Percentiles rank a stretch among this genome's conserved stretches.
phyloP scores from a whole-genome alignment of 2,888 invertebrate genomes.

The Dolichopus griseipennis region DNA sequence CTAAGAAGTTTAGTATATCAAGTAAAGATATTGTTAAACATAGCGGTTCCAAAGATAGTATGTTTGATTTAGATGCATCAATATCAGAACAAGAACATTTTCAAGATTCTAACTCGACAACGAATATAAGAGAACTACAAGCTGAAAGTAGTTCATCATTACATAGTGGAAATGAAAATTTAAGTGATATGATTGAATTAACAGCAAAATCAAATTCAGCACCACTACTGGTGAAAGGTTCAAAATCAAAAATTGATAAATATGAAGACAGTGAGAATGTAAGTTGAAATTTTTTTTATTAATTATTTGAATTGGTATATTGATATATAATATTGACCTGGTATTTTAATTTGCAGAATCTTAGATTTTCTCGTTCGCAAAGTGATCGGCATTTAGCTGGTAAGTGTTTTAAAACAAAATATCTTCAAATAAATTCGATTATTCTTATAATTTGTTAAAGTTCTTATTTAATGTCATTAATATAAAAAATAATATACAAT shows the following conservation, averaged over 20 bases:
- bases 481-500: too few species aligned
- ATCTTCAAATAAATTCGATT: too few species aligned
- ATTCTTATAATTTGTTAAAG: too few species aligned
- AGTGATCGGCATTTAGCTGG: slow-evolving; percentile 45
- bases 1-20: slow-evolving; percentile 15
- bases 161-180: slow-evolving; percentile 39
- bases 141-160: slow-evolving; percentile 43
- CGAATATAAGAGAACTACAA: slow-evolving; percentile 40
- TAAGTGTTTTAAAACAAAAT: slow-evolving; percentile 35
- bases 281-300: slow-evolving; percentile 23
- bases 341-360: slow-evolving; percentile 31
- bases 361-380: slow-evolving; percentile 43
- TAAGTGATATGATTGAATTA: slow-evolving; percentile 34
- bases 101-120: slow-evolving; percentile 25
- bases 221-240: slow-evolving; percentile 41
- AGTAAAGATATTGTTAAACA: slow-evolving; percentile 25
- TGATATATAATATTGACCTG: too few species aligned
- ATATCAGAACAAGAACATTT: slow-evolving; percentile 12
- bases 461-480: too few species aligned
- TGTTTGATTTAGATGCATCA: neutral
- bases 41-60: slow-evolving; percentile 26
- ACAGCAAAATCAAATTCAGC: slow-evolving; percentile 43
- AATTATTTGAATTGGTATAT: too few species aligned
- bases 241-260: slow-evolving; percentile 34
- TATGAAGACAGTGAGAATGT: slow-evolving; percentile 39